phyloP scores from a whole-genome alignment of 2,888 invertebrate species.

The Oscheius sp. region DNA sequence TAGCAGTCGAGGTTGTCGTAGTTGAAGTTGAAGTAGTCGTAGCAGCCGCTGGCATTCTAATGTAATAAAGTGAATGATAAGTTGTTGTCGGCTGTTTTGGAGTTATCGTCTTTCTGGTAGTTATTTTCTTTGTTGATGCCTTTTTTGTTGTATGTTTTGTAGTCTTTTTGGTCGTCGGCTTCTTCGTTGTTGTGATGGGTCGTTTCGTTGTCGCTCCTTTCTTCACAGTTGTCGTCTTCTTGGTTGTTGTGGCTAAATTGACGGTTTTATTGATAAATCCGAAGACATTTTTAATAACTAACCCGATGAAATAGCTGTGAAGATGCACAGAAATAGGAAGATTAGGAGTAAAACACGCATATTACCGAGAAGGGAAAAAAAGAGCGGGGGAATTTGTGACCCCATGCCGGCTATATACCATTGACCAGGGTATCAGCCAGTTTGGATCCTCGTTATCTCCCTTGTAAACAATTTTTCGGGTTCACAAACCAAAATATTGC shows the following conservation, averaged over 20 bases:
- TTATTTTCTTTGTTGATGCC: conserved; percentile 1
- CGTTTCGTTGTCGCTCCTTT: not conserved
- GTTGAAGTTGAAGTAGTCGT: not conserved
- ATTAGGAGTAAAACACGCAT: not conserved
- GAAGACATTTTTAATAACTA: too few relatives aligned
- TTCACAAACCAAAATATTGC: too few relatives aligned
- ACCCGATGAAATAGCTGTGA: not conserved
- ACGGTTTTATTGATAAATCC: too few relatives aligned
- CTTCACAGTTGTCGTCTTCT: not conserved
- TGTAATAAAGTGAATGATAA: not conserved
- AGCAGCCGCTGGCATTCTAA: too few relatives aligned
- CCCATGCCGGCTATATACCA: too few relatives aligned
- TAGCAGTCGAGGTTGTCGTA: not conserved
- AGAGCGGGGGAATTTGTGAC: too few relatives aligned
- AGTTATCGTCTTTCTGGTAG: conserved; percentile 18
- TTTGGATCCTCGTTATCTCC: too few relatives aligned
- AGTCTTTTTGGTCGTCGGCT: conserved; percentile 12
- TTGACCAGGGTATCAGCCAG: too few relatives aligned
- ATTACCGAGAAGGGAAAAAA: not conserved
- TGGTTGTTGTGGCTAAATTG: not conserved
- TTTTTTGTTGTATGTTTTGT: conserved; percentile 8
- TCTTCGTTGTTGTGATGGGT: conserved; percentile 1
- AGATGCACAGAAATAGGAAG: not conserved
- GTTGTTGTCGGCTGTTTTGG: not conserved
- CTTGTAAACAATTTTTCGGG: too few relatives aligned